A percentile compares a stretch with the other conserved stretches of the same genome.
These are phyloP conservation scores for Hyperoplus lanceolatus DNA, from an alignment of 2,797 vertebrate species.

Conservation along the genomic window DNA sequence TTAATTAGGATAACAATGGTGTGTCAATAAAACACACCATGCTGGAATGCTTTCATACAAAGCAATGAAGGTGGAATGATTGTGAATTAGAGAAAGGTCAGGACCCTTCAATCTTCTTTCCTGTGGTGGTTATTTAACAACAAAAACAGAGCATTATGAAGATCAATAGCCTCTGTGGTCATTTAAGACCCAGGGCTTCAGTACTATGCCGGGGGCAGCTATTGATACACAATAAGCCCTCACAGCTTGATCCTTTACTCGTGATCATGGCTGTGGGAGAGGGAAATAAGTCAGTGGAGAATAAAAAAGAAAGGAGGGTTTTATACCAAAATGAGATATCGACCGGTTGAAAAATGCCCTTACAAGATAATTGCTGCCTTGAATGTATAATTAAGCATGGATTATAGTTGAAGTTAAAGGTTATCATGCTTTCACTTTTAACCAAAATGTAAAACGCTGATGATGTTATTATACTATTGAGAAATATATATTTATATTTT, in stretches of 20 bases:
- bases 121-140: slow-evolving; percentile 77
- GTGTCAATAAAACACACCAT: slow-evolving; percentile 15
- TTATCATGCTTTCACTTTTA: background rate
- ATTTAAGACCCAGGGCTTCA: slow-evolving; percentile 77
- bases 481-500: background rate
- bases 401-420: slow-evolving; percentile 8
- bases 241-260: slow-evolving; percentile 76
- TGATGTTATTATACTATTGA: background rate
- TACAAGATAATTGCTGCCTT: slow-evolving; percentile 28
- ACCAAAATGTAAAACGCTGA: background rate
- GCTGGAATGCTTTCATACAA: slow-evolving; percentile 44
- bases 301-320: slow-evolving; percentile 48
- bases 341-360: slow-evolving; percentile 47
- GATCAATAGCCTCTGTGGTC: slow-evolving; percentile 80
- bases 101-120: slow-evolving; percentile 77
- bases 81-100: slow-evolving; percentile 67
- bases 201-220: slow-evolving; percentile 60
- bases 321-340: slow-evolving; percentile 59
- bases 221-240: slow-evolving; percentile 80
- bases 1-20: background rate
- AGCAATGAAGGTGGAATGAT: slow-evolving; percentile 52
- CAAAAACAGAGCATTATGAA: slow-evolving; percentile 81
- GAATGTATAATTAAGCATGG: slow-evolving; percentile 14
- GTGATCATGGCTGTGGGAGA: slow-evolving; percentile 62
- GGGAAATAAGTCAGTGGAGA: slow-evolving; percentile 52